Base-by-base conservation (phyloP, 2,888 invertebrate genomes). In the Bruchidius siliquastri region DNA sequence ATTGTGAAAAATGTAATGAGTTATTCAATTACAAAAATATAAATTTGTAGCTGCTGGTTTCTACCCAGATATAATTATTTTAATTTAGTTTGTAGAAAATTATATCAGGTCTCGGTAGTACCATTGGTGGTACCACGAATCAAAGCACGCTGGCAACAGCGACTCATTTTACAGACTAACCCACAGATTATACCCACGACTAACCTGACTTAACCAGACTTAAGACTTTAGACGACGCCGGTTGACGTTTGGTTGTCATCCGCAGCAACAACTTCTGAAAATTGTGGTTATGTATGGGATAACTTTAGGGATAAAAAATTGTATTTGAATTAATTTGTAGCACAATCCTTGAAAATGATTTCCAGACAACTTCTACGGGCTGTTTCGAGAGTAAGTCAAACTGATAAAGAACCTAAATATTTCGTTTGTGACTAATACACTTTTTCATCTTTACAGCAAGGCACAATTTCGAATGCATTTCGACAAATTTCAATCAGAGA, bases 401-500 rank as follows among this genome's bases (percentile, higher is more conserved):
- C 3, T 13, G 6, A 18, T 1, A 13, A 13, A 49, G 18, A 8
- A 49, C 18, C 13, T 3, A 49, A 13, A 49, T 49, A 49, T 13
- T 49, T 49, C 13, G 10, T 13, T 49, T 49, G 3, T 49, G 49
- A 13, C 49, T 49, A 49, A 26, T 26, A 49, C 18, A 49, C 8
- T 26, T 8, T 26, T 26, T 4, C 49, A 49, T 8, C 13, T 13
- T 68, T 68, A 1, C 68, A 68, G 68, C 68, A 10, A 10, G 22
- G 4, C 20, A 10, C 68, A 22, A 21, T 68, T 68, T 21, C 68
- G 13, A 68, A 68, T 20, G 20, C 68, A 1, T 4, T 68, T 68
- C 21, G 22, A 1, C 21, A 68, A 21, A 22, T 68, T 21, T 21
- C 20, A 10, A 68, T 68, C 10, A 79, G 82, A 72, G 77, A 81